Conservation (phyloP, 1,140 invertebrate species). For the Ectropis grisescens region DNA sequence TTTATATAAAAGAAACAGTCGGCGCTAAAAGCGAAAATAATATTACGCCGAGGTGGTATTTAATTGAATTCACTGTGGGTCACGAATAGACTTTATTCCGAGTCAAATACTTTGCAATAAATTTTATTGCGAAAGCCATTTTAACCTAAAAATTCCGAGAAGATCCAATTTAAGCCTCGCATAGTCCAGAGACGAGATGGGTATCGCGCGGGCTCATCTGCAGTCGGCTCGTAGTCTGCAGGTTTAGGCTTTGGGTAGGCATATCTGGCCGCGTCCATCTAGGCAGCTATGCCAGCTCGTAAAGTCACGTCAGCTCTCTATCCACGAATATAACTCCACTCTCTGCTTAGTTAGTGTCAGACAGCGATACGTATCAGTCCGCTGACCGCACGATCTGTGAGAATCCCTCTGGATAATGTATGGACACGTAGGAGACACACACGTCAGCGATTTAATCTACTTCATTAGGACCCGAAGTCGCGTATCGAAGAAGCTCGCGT, state of each 20-base stretch:
- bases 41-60: slow-evolving; percentile 23
- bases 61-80: slow-evolving; percentile 31
- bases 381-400: slow-evolving; percentile 30
- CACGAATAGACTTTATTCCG: slow-evolving; percentile 31
- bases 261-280: no score
- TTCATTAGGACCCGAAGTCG: slow-evolving; percentile 34
- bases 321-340: slow-evolving; percentile 21
- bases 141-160: slow-evolving; percentile 55
- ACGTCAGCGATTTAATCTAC: slow-evolving; percentile 36
- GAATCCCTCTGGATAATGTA: slow-evolving; percentile 35
- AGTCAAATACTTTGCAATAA: slow-evolving; percentile 50
- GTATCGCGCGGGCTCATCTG: slow-evolving; percentile 25
- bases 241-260: no score
- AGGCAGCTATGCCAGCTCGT: no score
- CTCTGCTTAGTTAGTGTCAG: slow-evolving; percentile 17
- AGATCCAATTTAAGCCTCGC: slow-evolving; percentile 55
- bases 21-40: slow-evolving; percentile 25
- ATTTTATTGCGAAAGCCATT: slow-evolving; percentile 48
- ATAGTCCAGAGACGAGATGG: slow-evolving; percentile 48
- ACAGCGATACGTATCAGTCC: slow-evolving; percentile 29
- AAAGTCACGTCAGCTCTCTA: slow-evolving; percentile 17
- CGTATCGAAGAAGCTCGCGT: slow-evolving; percentile 13
- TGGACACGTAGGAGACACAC: slow-evolving; percentile 16
- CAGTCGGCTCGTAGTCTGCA: slow-evolving; percentile 1
- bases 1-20: slow-evolving; percentile 8